Evolutionary conservation across 2,797 vertebrate genomes (phyloP).

Genomic region (Myotis daubentonii): DNA sequence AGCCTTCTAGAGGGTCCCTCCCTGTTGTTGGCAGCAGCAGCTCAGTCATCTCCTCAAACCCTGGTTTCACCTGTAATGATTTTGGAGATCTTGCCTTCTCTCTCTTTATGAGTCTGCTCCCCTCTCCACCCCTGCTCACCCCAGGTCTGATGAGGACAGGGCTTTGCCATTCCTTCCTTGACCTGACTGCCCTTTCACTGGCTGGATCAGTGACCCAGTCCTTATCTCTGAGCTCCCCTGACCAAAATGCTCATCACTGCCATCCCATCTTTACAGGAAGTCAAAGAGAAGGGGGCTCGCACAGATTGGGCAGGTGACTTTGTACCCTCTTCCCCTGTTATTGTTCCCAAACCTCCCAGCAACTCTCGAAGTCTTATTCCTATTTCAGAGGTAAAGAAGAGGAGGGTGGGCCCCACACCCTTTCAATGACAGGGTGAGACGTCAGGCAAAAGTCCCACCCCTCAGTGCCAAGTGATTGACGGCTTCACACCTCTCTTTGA

Average conservation of each 20-base stretch:
- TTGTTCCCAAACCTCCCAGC: background rate
- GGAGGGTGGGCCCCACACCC: background rate
- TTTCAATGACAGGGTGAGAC: background rate
- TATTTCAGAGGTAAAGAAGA: background rate
- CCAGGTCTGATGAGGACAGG: no score
- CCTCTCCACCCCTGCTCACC: accelerated
- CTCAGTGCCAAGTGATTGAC: accelerated
- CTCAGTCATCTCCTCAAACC: accelerated
- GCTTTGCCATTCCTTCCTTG: background rate
- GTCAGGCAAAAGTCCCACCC: background rate
- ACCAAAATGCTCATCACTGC: background rate
- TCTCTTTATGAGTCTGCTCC: accelerated
- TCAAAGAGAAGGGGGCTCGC: background rate
- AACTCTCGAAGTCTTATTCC: accelerated
- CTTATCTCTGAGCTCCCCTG: background rate
- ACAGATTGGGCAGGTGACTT: accelerated
- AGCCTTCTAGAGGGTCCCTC: slow-evolving; percentile 33
- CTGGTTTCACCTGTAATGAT: background rate
- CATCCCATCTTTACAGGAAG: background rate
- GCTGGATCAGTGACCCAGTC: background rate
- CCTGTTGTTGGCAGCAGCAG: slow-evolving; percentile 31
- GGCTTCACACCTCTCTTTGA: background rate
- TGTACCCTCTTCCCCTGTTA: accelerated
- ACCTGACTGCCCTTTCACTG: background rate
- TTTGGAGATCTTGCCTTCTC: background rate